Percentiles rank a stretch among this genome's conserved stretches.
These are phyloP conservation scores for Zonotrichia albicollis DNA, from an alignment of 2,797 vertebrate species.

Conservation along the genomic window DNA sequence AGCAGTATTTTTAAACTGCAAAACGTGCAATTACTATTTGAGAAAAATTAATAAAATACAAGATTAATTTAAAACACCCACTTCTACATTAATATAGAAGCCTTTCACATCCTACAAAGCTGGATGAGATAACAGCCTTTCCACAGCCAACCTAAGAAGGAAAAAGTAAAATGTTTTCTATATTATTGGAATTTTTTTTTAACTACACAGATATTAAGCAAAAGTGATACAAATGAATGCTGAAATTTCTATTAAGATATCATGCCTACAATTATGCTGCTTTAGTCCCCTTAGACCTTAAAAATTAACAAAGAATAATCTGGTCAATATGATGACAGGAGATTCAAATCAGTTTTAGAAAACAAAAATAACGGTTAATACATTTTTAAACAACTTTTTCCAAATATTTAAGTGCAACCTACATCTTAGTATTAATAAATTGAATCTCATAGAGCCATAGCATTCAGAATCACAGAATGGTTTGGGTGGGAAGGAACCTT, in stretches of 20 bases:
- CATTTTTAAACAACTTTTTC: background rate
- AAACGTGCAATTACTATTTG: background rate
- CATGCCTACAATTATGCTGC: background rate
- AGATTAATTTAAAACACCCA: conserved; percentile 4
- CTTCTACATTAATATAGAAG: conserved; percentile 14
- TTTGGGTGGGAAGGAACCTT: background rate
- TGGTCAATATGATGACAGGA: background rate
- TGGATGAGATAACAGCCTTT: background rate
- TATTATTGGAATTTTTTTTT: background rate
- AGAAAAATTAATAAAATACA: conserved; percentile 28
- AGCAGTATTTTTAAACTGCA: conserved; percentile 27
- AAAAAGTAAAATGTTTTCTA: background rate
- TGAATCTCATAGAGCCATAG: background rate
- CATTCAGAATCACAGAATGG: background rate
- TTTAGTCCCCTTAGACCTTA: background rate
- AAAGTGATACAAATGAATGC: background rate
- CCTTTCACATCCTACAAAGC: background rate
- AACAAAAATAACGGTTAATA: background rate
- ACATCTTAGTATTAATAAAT: background rate
- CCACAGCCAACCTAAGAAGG: background rate
- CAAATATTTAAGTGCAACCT: background rate
- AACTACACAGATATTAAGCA: background rate
- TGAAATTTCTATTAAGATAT: background rate
- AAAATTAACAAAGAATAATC: background rate
- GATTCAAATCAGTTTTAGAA: background rate